Conservation (phyloP, 2,113 vertebrate species). For the Aviceda subcristata region DNA sequence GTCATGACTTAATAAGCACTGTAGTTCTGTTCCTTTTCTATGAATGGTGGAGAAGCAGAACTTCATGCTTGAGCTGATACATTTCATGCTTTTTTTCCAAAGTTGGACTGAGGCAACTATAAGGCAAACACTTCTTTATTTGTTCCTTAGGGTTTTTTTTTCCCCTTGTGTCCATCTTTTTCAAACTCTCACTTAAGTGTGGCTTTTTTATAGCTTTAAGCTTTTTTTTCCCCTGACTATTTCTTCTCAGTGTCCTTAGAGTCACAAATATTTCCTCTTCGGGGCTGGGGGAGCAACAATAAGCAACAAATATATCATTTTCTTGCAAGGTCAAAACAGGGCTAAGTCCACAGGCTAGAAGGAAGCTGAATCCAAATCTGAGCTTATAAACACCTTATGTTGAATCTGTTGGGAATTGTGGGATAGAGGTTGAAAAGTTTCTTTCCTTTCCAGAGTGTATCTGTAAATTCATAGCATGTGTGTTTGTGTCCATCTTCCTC, state of each 20-base stretch:
- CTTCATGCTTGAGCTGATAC: neutral
- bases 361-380: neutral
- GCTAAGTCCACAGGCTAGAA: neutral
- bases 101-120: neutral
- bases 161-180: neutral
- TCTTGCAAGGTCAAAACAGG: neutral
- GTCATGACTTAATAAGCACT: neutral
- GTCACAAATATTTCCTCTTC: neutral
- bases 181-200: neutral
- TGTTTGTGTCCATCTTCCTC: neutral
- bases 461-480: neutral
- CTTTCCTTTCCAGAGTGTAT: neutral
- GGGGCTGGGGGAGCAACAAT: neutral
- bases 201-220: neutral
- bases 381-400: neutral
- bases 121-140: neutral
- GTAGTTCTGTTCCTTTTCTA: neutral
- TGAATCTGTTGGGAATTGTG: neutral
- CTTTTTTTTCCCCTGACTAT: neutral
- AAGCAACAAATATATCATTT: neutral
- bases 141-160: neutral
- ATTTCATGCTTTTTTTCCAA: neutral
- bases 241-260: neutral
- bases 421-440: neutral
- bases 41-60: neutral